Evolutionary conservation across 2,797 vertebrate species (phyloP).

Genomic region (Danio kyathit): DNA sequence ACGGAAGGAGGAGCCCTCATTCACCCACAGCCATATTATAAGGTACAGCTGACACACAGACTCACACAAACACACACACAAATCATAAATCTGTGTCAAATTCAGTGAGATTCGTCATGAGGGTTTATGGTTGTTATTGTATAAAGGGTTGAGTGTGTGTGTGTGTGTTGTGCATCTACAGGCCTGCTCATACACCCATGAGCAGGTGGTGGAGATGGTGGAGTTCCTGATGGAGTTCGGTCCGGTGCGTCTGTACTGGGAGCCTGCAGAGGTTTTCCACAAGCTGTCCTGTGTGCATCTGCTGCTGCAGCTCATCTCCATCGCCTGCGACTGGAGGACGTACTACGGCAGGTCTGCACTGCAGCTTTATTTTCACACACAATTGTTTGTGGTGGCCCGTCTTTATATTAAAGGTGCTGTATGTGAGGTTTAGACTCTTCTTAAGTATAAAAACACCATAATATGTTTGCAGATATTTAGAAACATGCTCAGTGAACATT

Average conservation of each 20-base stretch:
- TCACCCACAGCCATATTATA: constrained; percentile 96
- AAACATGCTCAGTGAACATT: no score
- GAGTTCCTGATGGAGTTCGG: constrained; percentile 97
- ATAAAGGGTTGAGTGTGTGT: no score
- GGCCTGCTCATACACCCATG: constrained; percentile 95
- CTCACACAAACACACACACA: no score
- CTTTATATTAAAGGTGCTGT: no score
- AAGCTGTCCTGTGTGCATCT: constrained; percentile 97
- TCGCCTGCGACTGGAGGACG: constrained; percentile 98
- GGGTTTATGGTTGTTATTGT: no score
- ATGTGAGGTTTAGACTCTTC: no score
- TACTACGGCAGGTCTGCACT: constrained; percentile 94
- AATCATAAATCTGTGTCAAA: no score
- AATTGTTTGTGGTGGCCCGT: no score
- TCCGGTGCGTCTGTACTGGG: constrained; percentile 95
- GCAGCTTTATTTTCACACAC: neutral
- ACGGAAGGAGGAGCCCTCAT: constrained; percentile 95
- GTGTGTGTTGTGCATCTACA: neutral
- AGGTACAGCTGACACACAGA: constrained; percentile 77
- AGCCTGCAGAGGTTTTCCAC: constrained; percentile 97
- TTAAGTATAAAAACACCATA: no score
- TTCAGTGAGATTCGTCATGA: no score
- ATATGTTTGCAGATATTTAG: no score
- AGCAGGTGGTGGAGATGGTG: constrained; percentile 99
- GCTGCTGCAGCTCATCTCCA: constrained; percentile 96